Conservation (phyloP, 2,888 invertebrate species). For the Troides oblongomaculatus region DNA sequence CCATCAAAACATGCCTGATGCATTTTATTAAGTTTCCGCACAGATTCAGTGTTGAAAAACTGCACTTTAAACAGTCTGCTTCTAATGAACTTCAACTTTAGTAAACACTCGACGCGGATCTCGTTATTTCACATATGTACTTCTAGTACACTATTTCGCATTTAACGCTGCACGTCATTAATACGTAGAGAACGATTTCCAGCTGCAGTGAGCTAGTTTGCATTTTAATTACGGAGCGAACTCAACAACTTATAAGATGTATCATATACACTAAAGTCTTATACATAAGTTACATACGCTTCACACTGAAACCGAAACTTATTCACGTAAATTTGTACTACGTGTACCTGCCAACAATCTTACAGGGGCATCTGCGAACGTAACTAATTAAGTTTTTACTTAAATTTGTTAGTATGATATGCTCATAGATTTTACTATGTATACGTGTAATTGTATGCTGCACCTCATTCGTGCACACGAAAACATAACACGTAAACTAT, state of each 20-base stretch:
- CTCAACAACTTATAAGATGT: not conserved
- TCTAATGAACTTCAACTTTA: constrained; percentile 2
- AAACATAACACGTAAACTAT: too few relatives aligned
- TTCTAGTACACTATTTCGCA: constrained; percentile 7
- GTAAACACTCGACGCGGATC: not conserved
- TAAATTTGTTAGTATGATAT: too few relatives aligned
- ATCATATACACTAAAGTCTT: too few relatives aligned
- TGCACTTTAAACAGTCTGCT: constrained; percentile 43
- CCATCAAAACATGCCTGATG: not conserved
- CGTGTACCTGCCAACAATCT: too few relatives aligned
- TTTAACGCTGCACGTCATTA: constrained; percentile 11
- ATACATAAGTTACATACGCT: too few relatives aligned
- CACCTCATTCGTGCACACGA: not conserved
- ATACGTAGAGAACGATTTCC: not conserved
- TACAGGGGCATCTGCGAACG: too few relatives aligned
- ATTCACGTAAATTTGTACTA: too few relatives aligned
- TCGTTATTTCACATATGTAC: constrained; percentile 8
- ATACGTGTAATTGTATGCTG: not conserved
- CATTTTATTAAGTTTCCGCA: constrained; percentile 26
- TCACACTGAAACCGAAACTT: too few relatives aligned
- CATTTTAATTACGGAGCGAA: not conserved
- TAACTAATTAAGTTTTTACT: too few relatives aligned
- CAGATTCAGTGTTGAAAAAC: constrained; percentile 46
- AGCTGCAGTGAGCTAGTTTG: not conserved
- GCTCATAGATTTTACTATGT: too few relatives aligned